phyloP scores from a whole-genome alignment of 2,113 vertebrate species.

The Microcebus tavaratra region DNA sequence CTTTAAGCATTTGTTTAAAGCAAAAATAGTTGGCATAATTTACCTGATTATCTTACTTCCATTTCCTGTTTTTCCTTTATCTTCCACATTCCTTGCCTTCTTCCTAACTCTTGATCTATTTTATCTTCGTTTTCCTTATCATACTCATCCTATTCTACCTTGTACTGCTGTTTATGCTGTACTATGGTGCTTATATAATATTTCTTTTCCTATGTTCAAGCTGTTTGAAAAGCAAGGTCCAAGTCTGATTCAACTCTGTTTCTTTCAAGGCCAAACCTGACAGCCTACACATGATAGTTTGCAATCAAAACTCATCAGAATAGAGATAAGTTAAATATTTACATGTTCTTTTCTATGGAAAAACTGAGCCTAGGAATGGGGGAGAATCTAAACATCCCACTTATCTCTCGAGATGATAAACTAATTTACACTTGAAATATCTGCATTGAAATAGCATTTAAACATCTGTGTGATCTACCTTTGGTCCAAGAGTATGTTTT shows the following conservation, averaged over 20 bases:
- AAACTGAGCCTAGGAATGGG: not conserved
- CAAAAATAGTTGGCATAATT: not conserved
- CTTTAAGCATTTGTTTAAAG: not conserved
- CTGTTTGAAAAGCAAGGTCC: not conserved
- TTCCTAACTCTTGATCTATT: not conserved
- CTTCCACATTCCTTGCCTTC: not conserved
- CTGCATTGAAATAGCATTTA: not conserved
- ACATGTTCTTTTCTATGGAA: not conserved
- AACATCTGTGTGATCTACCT: not conserved
- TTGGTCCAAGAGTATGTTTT: slow-evolving; percentile 6
- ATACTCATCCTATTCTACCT: not conserved
- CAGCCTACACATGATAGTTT: not conserved
- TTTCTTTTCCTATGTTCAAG: not conserved
- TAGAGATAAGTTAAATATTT: not conserved
- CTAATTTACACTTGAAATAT: not conserved
- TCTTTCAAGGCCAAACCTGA: not conserved
- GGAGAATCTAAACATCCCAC: not conserved
- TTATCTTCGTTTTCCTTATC: not conserved
- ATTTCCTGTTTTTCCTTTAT: not conserved
- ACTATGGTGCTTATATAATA: not conserved
- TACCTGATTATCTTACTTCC: not conserved
- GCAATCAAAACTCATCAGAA: not conserved
- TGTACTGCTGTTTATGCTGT: not conserved
- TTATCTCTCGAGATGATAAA: not conserved
- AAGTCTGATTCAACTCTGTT: not conserved